Conservation (phyloP, 2,888 invertebrate genomes). For the Dexiosoma caninum region DNA sequence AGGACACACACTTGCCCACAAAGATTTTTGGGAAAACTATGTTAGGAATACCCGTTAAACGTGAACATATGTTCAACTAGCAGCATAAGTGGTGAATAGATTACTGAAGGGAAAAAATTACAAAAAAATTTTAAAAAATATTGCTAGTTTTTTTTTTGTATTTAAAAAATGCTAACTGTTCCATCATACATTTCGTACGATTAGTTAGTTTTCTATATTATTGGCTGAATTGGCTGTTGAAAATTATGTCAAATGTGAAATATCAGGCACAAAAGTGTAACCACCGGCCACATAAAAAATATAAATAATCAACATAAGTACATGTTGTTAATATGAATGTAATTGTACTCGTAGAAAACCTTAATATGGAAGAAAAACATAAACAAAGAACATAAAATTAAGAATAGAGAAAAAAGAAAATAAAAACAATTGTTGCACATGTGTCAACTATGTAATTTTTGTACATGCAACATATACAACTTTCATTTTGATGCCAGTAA, state of each 20-base stretch:
- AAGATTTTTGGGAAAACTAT: too few relatives aligned
- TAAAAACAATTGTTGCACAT: constrained; percentile 42
- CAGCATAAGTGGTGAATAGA: too few relatives aligned
- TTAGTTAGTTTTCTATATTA: constrained; percentile 15
- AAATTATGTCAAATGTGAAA: not conserved
- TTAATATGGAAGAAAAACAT: constrained; percentile 9
- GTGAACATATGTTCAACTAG: too few relatives aligned
- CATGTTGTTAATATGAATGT: not conserved
- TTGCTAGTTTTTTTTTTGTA: too few relatives aligned
- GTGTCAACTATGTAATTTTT: constrained; percentile 30
- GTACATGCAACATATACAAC: constrained; percentile 12
- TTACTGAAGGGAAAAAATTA: too few relatives aligned
- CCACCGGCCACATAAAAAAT: not conserved
- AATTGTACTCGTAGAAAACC: constrained; percentile 21
- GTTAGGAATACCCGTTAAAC: too few relatives aligned
- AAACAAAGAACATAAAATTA: constrained; percentile 18
- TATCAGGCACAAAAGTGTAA: not conserved
- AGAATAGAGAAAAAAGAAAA: constrained; percentile 29
- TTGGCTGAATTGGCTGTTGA: constrained; percentile 38
- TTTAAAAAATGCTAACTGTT: too few relatives aligned
- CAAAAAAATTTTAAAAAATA: too few relatives aligned
- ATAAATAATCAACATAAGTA: not conserved
- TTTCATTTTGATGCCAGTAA: constrained; percentile 22
- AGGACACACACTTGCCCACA: too few relatives aligned
- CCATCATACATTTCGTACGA: too few relatives aligned